A percentile compares a stretch with the other conserved stretches of the same genome.
Evolutionary conservation across 1,140 invertebrate species (phyloP).

Genomic region (Halictus rubicundus): DNA sequence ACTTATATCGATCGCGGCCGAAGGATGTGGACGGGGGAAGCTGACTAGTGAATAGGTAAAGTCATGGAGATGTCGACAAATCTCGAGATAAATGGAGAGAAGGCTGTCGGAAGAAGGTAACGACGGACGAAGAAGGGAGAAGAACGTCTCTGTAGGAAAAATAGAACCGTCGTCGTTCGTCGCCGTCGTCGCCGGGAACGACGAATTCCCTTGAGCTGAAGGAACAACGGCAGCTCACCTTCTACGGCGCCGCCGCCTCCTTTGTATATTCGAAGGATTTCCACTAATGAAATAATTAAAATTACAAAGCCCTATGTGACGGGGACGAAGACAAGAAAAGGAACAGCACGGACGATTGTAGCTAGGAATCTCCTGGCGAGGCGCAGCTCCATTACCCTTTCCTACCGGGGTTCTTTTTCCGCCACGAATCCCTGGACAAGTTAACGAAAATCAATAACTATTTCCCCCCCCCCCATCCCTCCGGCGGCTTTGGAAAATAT

Average conservation of each 20-base stretch:
- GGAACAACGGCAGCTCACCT: constrained; percentile 36
- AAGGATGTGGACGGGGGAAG: constrained; percentile 10
- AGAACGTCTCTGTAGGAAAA: constrained; percentile 51
- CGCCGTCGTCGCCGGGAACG: background rate
- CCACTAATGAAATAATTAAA: constrained; percentile 75
- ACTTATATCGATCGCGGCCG: constrained; percentile 26
- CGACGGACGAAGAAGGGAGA: constrained; percentile 1
- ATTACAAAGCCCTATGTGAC: constrained; percentile 68
- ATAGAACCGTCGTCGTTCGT: constrained; percentile 47
- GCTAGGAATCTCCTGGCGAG: constrained; percentile 5
- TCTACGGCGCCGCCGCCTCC: constrained; percentile 43
- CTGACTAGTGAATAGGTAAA: constrained; percentile 31
- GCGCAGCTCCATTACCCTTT: constrained; percentile 5
- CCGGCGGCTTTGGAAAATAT: no score
- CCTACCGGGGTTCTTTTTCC: constrained; percentile 2
- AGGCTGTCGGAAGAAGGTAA: constrained; percentile 11
- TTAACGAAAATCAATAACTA: constrained; percentile 50
- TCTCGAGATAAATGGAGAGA: constrained; percentile 34
- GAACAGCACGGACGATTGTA: background rate
- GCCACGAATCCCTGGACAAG: constrained; percentile 20
- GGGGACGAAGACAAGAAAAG: constrained; percentile 18
- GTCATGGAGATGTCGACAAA: constrained; percentile 38
- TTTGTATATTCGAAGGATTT: constrained; percentile 68
- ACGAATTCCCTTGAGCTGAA: constrained; percentile 51
- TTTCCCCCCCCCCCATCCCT: no score